These are phyloP conservation scores for Troglohyphantes excavatus DNA, from an alignment of 2,888 invertebrate genomes.

Conservation along the genomic window DNA sequence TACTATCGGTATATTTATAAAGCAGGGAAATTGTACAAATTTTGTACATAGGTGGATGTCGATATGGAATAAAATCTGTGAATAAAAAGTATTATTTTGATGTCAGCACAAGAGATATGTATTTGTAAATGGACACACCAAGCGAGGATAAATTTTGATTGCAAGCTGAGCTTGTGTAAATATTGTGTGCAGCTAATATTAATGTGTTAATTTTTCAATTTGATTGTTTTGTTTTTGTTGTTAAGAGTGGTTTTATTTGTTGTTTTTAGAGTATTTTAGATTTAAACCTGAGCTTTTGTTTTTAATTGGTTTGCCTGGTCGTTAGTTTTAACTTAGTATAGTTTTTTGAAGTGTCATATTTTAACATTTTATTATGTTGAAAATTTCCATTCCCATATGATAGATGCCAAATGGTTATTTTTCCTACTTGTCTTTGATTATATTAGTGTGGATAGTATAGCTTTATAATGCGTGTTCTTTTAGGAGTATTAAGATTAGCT, in stretches of 20 bases:
- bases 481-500: background rate
- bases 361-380: background rate
- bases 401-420: slow-evolving; percentile 1
- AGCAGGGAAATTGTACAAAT: slow-evolving; percentile 29
- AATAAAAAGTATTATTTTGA: slow-evolving; percentile 18
- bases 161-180: slow-evolving; percentile 63
- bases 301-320: background rate
- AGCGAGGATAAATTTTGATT: too few species aligned
- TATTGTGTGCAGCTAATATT: slow-evolving; percentile 26
- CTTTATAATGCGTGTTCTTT: background rate
- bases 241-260: slow-evolving; percentile 1
- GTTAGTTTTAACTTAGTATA: background rate
- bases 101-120: background rate
- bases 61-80: background rate
- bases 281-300: background rate
- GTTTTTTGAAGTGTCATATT: background rate
- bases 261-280: background rate
- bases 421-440: background rate
- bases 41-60: slow-evolving; percentile 28
- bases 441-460: background rate
- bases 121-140: background rate
- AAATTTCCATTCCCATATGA: background rate
- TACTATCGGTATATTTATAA: background rate
- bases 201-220: slow-evolving; percentile 9
- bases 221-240: background rate